These are phyloP conservation scores for Coelopa frigida DNA, from an alignment of 1,140 invertebrate species.

Conservation along the genomic window DNA sequence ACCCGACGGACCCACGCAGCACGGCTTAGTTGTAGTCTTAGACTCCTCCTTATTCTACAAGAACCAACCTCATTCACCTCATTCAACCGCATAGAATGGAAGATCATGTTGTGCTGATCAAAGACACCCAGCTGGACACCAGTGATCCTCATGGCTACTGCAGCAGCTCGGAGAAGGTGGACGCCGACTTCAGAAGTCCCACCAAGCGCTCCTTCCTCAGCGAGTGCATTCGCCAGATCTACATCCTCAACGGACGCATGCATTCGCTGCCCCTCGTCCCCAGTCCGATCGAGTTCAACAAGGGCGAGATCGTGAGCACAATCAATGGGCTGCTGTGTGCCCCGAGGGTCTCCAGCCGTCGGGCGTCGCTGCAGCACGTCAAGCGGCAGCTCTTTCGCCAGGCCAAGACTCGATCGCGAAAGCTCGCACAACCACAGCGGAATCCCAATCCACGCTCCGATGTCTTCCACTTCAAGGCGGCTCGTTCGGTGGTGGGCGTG, in stretches of 20 bases:
- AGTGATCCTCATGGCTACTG: slow-evolving; percentile 4
- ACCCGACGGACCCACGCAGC: too few species aligned
- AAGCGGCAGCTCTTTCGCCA: slow-evolving; percentile 31
- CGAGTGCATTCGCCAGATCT: slow-evolving; percentile 31
- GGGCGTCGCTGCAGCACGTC: slow-evolving; percentile 18
- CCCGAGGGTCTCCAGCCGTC: background rate
- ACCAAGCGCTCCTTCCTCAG: slow-evolving; percentile 27
- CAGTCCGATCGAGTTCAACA: background rate
- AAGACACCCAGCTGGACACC: background rate
- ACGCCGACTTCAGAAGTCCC: slow-evolving; percentile 11
- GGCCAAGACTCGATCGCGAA: slow-evolving; percentile 8
- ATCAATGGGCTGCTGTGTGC: background rate
- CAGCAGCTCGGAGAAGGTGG: background rate
- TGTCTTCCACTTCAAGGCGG: slow-evolving; percentile 17
- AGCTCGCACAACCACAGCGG: slow-evolving; percentile 3
- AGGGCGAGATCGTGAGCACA: background rate
- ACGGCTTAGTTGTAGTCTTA: too few species aligned
- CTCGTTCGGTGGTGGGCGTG: slow-evolving; percentile 20
- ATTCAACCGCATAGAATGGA: too few species aligned
- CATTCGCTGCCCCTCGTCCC: background rate
- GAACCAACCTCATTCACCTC: too few species aligned
- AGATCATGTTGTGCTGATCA: background rate
- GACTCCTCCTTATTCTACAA: too few species aligned
- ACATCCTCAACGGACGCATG: slow-evolving; percentile 21
- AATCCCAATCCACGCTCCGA: slow-evolving; percentile 16